Evolutionary conservation across 2,888 invertebrate species (phyloP).

Genomic region (Spicauda simplicius): DNA sequence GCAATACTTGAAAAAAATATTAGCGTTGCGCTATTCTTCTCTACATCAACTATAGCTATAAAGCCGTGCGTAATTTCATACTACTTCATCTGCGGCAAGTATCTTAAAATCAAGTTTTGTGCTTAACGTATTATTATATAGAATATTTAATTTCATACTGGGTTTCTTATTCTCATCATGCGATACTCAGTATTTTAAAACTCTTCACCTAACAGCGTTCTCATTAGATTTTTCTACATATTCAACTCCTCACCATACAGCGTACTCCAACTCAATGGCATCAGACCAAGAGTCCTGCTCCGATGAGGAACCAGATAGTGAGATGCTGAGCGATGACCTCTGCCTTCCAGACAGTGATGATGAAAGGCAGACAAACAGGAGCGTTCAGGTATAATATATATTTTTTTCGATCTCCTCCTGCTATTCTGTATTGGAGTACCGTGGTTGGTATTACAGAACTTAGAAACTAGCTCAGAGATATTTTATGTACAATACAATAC

Average conservation of each 20-base stretch:
- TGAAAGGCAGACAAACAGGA: conserved; percentile 76
- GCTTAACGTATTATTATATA: too few species aligned
- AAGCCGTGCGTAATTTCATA: too few species aligned
- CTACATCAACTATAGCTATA: too few species aligned
- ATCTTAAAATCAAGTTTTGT: too few species aligned
- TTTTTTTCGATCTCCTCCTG: neutral
- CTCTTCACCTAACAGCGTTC: conserved; percentile 49
- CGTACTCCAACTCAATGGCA: conserved; percentile 59
- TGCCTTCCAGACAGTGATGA: conserved; percentile 92
- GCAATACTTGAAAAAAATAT: too few species aligned
- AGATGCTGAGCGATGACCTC: conserved; percentile 89
- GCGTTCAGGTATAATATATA: conserved; percentile 56
- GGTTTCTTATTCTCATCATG: too few species aligned
- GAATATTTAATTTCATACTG: too few species aligned
- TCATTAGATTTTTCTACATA: too few species aligned
- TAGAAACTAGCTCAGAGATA: neutral
- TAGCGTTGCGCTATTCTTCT: too few species aligned
- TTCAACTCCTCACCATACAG: conserved; percentile 44
- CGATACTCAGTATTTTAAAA: too few species aligned
- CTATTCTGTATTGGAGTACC: neutral
- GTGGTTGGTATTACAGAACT: neutral
- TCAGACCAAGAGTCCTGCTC: conserved; percentile 80
- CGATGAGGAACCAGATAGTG: conserved; percentile 81
- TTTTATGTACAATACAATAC: too few species aligned
- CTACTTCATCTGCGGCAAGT: too few species aligned